Evolutionary conservation across 1,140 invertebrate genomes (phyloP), one percentile per base, ranked within the genome.

Genomic region (Phymorhynchus buccinoides): DNA sequence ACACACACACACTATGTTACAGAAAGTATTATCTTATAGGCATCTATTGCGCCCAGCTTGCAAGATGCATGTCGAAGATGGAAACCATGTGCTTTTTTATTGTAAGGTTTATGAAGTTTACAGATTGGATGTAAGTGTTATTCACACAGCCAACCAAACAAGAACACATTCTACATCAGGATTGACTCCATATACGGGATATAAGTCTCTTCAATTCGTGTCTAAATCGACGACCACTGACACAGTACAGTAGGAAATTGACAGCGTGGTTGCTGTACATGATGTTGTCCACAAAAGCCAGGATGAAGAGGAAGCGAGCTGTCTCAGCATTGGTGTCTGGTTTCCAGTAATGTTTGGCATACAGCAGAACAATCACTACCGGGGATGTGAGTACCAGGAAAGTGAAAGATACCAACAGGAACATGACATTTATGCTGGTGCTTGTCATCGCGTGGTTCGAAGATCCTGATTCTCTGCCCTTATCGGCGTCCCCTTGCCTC

Each of bases 171-270:
- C 48, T n/a, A 52, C 22, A 2, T 52, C 22, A 52, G 48, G 48
- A 52, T 14, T 18, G 52, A 56, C 52, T 0, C 16, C 27, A 71
- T 0, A 84, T 79, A 16, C n/a, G 73, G 30, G 81, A 22, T 35
- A 82, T 32, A n/a, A 52, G 48, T 14, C 68, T 27, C 32, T 80
- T 81, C 27, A 89, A 18, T 66, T 89, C 87, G 14, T 73, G 42
- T 7, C 88, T 68, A 44, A 89, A 89, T 39, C 85, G 75, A 32
- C 39, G 44, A 3, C 88, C 88, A 18, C 78, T 85, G 32, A 86
- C 32, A 32, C 85, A 88, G 78, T 89, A 89, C n/a, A 89, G 79
- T 27, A 86, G 12, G 37, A 89, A 89, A 75, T 89, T 89, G 42
- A 88, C 48, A 44, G 85, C 84, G 56, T 89, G 87, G 56, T 89